Base-by-base conservation (phyloP, 2,888 invertebrate genomes). In the Julus scandinavius region DNA sequence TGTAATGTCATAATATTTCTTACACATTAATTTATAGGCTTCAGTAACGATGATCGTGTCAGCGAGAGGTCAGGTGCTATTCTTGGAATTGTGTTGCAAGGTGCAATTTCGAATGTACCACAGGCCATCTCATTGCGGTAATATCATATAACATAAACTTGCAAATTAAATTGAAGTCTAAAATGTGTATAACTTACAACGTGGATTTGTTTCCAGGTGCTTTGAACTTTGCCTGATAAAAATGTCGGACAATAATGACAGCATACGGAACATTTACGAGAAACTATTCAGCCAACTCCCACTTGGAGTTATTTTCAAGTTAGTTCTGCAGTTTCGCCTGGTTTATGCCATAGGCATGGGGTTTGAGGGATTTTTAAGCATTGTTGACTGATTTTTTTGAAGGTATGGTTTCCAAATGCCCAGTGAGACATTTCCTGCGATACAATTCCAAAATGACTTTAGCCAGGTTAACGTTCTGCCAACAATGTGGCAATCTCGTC, bases 221-320 rank as follows among this genome's bases (percentile, higher is more conserved):
- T 90, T 91, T 85, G 92, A 92, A 90, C 89, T 92, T 87, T 92
- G 92, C 91, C 90, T 92, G 83, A 90, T 92, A 83, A 91, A 91
- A 87, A 90, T 93, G 87, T 91, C 91, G 88, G 91, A 92, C 88
- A 90, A 89, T 85, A 90, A 91, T 87, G 89, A 89, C 58, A 89
- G 90, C 29, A 90, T 92, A 15, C 89, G 91, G 80, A 91, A 50
- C n/a, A 17, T 63, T 6, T 88, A 86, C 80, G 50, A 63, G 80
- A 87, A 87, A 20, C 49, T 88, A n/a, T 88, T 87, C 72, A 54
- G 40, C 9, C 49, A 49, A 41, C 80, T 88, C 11, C 88, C 88
- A 20, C 49, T 88, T 9, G 87, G 50, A 13, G 84, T 83, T 41
- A 83, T 88, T 54, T 84, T 88, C 29, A 54, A 54, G 87, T 87